These are phyloP conservation scores for Rhinoptilus africanus DNA, from an alignment of 2,113 vertebrate genomes.

Conservation along the genomic window DNA sequence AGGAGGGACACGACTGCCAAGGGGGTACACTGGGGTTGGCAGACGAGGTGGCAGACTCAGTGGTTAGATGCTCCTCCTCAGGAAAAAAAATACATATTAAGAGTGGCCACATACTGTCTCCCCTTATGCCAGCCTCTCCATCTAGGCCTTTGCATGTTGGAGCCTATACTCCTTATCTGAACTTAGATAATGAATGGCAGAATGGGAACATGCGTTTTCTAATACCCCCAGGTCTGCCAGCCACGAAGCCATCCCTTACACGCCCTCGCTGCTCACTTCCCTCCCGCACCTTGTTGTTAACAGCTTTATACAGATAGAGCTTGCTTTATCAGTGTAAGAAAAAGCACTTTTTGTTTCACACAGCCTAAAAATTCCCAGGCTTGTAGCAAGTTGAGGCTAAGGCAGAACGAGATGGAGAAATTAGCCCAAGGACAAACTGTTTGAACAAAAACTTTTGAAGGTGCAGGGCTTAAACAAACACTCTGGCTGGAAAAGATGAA, in stretches of 20 bases:
- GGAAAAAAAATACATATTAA: neutral
- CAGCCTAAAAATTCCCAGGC: neutral
- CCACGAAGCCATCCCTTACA: neutral
- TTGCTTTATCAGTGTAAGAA: neutral
- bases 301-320: neutral
- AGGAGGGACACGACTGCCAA: neutral
- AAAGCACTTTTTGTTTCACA: neutral
- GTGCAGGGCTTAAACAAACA: conserved; percentile 15
- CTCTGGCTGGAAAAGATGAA: neutral
- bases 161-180: neutral
- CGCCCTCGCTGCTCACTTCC: neutral
- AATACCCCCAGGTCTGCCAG: neutral
- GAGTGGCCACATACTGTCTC: neutral
- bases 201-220: neutral
- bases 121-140: neutral
- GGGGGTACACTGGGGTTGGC: neutral
- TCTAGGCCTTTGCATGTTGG: neutral
- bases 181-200: neutral
- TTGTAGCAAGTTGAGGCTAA: conserved; percentile 3
- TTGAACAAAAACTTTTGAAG: conserved; percentile 24
- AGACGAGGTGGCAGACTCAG: neutral
- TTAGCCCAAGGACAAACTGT: conserved; percentile 12
- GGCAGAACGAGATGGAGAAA: neutral
- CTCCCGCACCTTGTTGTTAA: neutral
- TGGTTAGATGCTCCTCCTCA: neutral